Evolutionary conservation across 2,888 invertebrate genomes (phyloP), one percentile per base, ranked within the genome.

Genomic region (Cheilosia variabilis): DNA sequence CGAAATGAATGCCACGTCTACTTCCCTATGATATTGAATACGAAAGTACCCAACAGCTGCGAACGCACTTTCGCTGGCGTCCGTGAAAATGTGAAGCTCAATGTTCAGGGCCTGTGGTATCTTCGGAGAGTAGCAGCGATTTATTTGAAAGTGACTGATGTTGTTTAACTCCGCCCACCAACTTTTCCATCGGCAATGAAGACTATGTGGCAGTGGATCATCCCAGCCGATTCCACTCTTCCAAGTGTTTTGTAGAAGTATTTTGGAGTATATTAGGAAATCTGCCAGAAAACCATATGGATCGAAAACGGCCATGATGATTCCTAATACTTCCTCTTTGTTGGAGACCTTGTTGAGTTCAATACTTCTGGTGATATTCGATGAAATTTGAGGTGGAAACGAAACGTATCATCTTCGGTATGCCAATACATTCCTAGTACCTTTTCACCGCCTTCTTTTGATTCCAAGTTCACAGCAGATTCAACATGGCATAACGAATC

Each of bases 401-500:
- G 72, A 4, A 89, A 75, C 1, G 43, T 63, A 60, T 89, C 89
- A 1, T 31, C n/a, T 2, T 7, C 13, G 0, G 87, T 41, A 6
- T 84, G 41, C 88, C 89, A 88, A 22, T 58, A 80, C 60, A 89
- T 77, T 0, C 89, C 89, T 9, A 89, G 58, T 0, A 88, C 66
- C 31, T 87, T 87, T 45, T 88, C 87, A n/a, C 19, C 47, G 2
- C n/a, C 19, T 9, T 47, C 19, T 2, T 47, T 4, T 2, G 17
- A 7, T 4, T 45, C 45, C 6, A 45, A n/a, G 3, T 53, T 24
- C 10, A 62, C 58, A 0, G 31, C 71, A 0, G 68, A 17, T 37
- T 69, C 0, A 7, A 45, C n/a, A 2, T 5, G 6, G 45, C 45
- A 17, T 45, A 0, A n/a, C 4, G 45, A 4, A 7, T 17, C 4